A percentile compares a stretch with the other conserved stretches of the same genome.
Conservation (phyloP, 30 jellyfish, hydroid and myxozoan genomes). For the Chironex yamaguchii region DNA sequence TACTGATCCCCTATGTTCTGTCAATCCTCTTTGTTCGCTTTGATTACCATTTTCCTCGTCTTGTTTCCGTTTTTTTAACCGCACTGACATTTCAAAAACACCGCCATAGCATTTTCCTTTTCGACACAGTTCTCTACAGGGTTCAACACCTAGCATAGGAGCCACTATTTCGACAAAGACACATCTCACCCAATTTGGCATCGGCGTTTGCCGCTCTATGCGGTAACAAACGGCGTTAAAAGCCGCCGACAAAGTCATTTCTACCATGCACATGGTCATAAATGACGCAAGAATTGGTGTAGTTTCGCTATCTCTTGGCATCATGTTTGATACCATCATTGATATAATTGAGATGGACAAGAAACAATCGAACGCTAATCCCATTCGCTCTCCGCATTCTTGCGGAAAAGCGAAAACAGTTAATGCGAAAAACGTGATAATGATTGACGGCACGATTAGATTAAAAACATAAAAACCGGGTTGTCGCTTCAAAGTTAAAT, state of each 20-base stretch:
- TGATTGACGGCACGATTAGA: slow-evolving; percentile 69
- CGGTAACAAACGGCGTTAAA: slow-evolving; percentile 59
- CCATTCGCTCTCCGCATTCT: slow-evolving; percentile 76
- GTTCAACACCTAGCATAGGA: slow-evolving; percentile 25
- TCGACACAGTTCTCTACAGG: background rate
- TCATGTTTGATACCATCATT: slow-evolving; percentile 75
- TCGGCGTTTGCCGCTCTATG: slow-evolving; percentile 10
- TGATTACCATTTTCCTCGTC: background rate
- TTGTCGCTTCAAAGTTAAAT: slow-evolving; percentile 58
- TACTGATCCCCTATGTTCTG: background rate
- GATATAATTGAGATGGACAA: slow-evolving; percentile 67
- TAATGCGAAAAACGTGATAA: slow-evolving; percentile 70
- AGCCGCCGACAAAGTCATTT: slow-evolving; percentile 28
- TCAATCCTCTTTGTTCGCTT: background rate
- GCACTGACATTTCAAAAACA: background rate
- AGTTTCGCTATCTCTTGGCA: slow-evolving; percentile 79
- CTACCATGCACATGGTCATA: slow-evolving; percentile 75
- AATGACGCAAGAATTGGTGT: slow-evolving; percentile 70
- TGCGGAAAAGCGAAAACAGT: slow-evolving; percentile 73
- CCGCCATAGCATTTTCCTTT: background rate
- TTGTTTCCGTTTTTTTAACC: background rate
- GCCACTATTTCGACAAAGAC: slow-evolving; percentile 45
- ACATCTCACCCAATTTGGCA: slow-evolving; percentile 43
- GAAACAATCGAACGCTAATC: slow-evolving; percentile 75
- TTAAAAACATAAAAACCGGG: slow-evolving; percentile 76